These are phyloP conservation scores for Pecten maximus DNA, from an alignment of 2,888 invertebrate species.

Conservation along the genomic window DNA sequence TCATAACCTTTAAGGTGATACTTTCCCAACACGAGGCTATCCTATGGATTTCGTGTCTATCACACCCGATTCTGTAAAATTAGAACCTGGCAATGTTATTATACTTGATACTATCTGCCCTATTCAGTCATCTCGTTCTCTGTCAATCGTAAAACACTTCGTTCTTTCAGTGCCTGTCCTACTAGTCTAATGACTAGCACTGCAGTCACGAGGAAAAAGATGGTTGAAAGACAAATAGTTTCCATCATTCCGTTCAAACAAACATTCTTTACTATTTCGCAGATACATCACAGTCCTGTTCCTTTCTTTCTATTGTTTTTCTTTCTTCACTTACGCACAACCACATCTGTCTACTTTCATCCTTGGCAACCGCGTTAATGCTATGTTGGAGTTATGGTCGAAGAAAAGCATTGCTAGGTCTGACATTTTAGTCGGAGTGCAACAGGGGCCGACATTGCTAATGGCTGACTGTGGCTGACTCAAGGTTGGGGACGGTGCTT, in stretches of 20 bases:
- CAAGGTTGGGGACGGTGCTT: constrained; percentile 78
- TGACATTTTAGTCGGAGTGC: constrained; percentile 93
- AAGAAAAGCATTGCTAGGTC: constrained; percentile 94
- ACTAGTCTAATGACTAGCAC: not conserved
- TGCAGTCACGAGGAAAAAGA: not conserved
- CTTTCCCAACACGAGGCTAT: not conserved
- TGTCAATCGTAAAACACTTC: not conserved
- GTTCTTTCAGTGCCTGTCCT: not conserved
- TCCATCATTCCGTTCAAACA: not conserved
- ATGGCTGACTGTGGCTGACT: constrained; percentile 82
- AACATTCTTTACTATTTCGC: constrained; percentile 1
- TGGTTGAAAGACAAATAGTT: constrained; percentile 29
- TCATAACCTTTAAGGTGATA: not conserved
- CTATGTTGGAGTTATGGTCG: constrained; percentile 90
- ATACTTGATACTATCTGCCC: not conserved
- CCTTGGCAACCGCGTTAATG: constrained; percentile 72
- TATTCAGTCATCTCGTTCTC: not conserved
- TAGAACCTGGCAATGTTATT: not conserved
- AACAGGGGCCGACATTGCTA: constrained; percentile 93
- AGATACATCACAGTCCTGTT: not conserved
- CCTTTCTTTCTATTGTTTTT: not conserved
- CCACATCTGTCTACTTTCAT: constrained; percentile 75
- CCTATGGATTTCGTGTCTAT: constrained; percentile 26
- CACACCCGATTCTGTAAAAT: not conserved
- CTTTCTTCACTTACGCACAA: constrained; percentile 62